A percentile compares a stretch with the other conserved stretches of the same genome.
phyloP scores from a whole-genome alignment of 2,113 vertebrate genomes.

The Macheiramphus alcinus region DNA sequence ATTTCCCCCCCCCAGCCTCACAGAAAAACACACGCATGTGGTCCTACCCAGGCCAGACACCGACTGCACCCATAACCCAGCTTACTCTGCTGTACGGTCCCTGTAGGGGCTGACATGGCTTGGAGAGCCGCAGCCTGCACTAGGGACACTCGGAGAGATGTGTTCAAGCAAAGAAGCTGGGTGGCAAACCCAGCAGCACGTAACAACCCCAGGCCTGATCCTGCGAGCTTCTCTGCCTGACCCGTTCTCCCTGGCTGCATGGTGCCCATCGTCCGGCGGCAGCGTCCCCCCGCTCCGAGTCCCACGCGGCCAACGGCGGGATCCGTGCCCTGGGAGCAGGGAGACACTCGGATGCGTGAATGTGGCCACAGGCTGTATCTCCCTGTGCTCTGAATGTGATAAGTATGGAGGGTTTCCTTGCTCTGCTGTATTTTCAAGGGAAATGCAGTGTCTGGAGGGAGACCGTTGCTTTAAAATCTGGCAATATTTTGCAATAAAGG shows the following conservation, averaged over 20 bases:
- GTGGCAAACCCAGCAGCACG: not conserved
- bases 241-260: accelerated
- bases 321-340: not conserved
- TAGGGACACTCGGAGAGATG: accelerated
- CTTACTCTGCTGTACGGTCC: not conserved
- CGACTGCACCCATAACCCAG: not conserved
- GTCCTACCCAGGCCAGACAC: not conserved
- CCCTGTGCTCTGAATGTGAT: not conserved
- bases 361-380: not conserved
- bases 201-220: not conserved
- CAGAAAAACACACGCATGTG: accelerated
- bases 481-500: not conserved
- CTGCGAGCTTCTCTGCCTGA: not conserved
- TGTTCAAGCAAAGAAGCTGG: not conserved
- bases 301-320: accelerated
- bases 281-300: accelerated
- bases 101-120: accelerated
- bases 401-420: not conserved
- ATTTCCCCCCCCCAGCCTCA: not conserved
- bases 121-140: not conserved
- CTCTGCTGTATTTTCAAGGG: not conserved
- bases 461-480: not conserved
- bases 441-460: not conserved
- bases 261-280: accelerated
- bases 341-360: not conserved